phyloP scores from a whole-genome alignment of 2,888 invertebrate species.

The Lochmaea crataegi region DNA sequence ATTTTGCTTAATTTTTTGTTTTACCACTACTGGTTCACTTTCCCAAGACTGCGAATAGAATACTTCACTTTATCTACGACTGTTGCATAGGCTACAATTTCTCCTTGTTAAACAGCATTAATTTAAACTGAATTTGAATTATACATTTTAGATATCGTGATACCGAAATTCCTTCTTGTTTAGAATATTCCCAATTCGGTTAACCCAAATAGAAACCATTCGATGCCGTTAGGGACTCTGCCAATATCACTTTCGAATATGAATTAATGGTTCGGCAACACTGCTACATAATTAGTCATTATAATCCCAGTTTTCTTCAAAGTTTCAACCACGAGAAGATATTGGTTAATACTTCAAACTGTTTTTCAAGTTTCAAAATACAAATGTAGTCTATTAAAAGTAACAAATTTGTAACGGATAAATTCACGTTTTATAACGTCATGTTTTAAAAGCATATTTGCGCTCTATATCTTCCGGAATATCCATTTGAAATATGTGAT shows the following conservation, averaged over 20 bases:
- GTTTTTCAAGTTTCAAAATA: not conserved
- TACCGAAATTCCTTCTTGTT: not conserved
- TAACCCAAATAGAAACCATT: not conserved
- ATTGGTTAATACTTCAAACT: not conserved
- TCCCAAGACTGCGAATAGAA: too few species aligned
- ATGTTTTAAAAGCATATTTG: not conserved
- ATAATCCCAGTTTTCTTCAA: not conserved
- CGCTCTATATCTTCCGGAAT: not conserved
- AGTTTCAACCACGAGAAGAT: too few species aligned
- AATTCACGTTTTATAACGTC: not conserved
- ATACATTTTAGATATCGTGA: not conserved
- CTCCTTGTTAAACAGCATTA: too few species aligned
- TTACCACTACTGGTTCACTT: too few species aligned
- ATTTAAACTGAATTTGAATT: not conserved
- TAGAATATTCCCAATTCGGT: not conserved
- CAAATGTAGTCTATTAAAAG: not conserved
- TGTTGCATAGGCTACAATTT: too few species aligned
- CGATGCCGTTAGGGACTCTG: not conserved
- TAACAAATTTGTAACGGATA: not conserved
- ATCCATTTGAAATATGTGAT: conserved; percentile 10
- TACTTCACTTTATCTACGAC: too few species aligned
- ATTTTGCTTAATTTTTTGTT: too few species aligned
- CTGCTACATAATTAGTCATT: not conserved
- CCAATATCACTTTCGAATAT: not conserved
- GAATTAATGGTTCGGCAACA: not conserved